Base-by-base conservation (phyloP, 2,888 invertebrate species). In the Epistrophe eligans region DNA sequence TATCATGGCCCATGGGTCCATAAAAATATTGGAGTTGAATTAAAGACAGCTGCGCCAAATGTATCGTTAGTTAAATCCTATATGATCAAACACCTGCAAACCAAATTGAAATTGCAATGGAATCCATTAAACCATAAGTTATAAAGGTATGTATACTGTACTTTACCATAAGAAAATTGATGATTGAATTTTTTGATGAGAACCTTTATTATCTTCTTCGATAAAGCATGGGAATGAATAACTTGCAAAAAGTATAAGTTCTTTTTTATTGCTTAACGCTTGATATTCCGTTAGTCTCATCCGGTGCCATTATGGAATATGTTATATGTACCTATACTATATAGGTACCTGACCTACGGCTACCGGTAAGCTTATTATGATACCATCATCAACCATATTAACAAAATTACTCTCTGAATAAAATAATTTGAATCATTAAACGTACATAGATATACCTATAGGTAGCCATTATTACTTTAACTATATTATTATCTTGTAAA, bases 251-350 rank as follows among this genome's bases (percentile, higher is more conserved):
- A 38, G 0, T 55, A 15, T 11, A 10, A 2, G 38, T 58, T 38
- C n/a, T 35, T 57, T 24, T 43, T 43, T 13, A 15, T 66, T 50
- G 19, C 66, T 66, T 35, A 10, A 50, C 11, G 17, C 17, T 32
- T 48, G 15, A 11, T 48, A 48, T 17, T 32, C 66, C 66, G 66
- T 48, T 66, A 66, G 32, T 48, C 35, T 35, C 32, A 48, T 66
- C 66, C 66, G 66, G 66, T 66, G 35, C 3, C 66, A 48, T 48
- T 32, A 35, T 66, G 17, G 1, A 24, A 24, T 24, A 24, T 24
- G 24, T 1, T 24, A 24, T 24, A 24, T 24, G 3, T 3, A 24
- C 24, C 2, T n/a, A n/a, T n/a, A 8, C 0, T 55, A 28, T 19
- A 55, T 2, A 17, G 10, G 17, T 66, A 17, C 11, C 48, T 32